These are phyloP conservation scores for Actinia tenebrosa DNA, from an alignment of 64 coral and sea anemone species.

Conservation along the genomic window DNA sequence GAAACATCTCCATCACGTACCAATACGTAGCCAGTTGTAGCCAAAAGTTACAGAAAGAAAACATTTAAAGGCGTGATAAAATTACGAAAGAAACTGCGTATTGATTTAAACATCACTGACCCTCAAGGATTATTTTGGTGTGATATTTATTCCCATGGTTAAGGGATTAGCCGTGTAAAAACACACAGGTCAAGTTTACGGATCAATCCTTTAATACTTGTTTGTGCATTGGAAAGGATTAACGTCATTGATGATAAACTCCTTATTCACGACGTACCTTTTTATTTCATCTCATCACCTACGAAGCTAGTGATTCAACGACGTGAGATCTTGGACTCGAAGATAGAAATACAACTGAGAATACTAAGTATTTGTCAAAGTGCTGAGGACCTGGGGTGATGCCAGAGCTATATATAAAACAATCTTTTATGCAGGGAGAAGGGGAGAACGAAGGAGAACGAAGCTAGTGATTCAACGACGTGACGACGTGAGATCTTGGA, in stretches of 20 bases:
- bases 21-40: too few relatives aligned
- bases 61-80: background rate
- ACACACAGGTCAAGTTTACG: slow-evolving; percentile 2
- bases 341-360: background rate
- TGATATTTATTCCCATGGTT: background rate
- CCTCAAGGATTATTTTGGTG: background rate
- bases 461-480: background rate
- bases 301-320: background rate
- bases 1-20: too few relatives aligned
- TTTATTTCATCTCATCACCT: background rate
- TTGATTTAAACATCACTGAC: background rate
- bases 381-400: background rate
- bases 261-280: background rate
- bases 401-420: too few relatives aligned
- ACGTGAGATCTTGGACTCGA: background rate
- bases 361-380: background rate
- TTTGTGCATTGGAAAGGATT: background rate
- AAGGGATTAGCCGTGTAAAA: background rate
- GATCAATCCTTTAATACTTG: background rate
- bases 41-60: too few relatives aligned
- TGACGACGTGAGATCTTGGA: background rate
- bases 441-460: too few relatives aligned
- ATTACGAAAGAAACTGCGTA: background rate
- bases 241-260: background rate
- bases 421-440: too few relatives aligned